Conservation (phyloP, 2,797 vertebrate genomes). For the Trematomus bernacchii region DNA sequence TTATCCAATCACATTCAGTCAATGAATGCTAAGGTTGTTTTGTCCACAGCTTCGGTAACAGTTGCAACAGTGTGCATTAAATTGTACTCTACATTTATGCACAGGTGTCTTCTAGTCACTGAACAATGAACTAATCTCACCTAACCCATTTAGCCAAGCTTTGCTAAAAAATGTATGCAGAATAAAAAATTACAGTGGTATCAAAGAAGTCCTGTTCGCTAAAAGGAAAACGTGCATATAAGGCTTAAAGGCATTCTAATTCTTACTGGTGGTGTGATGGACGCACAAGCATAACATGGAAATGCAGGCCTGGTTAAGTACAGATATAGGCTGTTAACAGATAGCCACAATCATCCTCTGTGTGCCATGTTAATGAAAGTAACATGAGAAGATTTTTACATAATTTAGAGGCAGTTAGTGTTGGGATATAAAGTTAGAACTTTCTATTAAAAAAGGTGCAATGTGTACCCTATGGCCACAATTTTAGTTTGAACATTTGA, state of each 20-base stretch:
- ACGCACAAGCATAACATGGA: slow-evolving; percentile 42
- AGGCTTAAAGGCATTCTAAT: slow-evolving; percentile 74
- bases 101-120: slow-evolving; percentile 52
- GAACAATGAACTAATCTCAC: slow-evolving; percentile 33
- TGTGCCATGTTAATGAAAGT: slow-evolving; percentile 26
- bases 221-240: slow-evolving; percentile 62
- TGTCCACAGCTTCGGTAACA: slow-evolving; percentile 4
- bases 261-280: slow-evolving; percentile 71
- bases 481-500: too few relatives aligned
- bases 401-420: not conserved
- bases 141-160: slow-evolving; percentile 47
- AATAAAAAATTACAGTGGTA: slow-evolving; percentile 51
- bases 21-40: not conserved
- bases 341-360: slow-evolving; percentile 19
- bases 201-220: slow-evolving; percentile 49
- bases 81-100: slow-evolving; percentile 11
- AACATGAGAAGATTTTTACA: slow-evolving; percentile 22
- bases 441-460: not conserved
- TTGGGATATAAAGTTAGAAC: not conserved
- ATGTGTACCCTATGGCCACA: too few relatives aligned
- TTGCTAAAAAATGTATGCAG: slow-evolving; percentile 44
- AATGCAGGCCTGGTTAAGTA: slow-evolving; percentile 37
- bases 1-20: slow-evolving; percentile 3
- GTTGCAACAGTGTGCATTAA: slow-evolving; percentile 16
- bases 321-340: slow-evolving; percentile 52